phyloP scores from a whole-genome alignment of 2,888 invertebrate species.

The Escarpia spicata region DNA sequence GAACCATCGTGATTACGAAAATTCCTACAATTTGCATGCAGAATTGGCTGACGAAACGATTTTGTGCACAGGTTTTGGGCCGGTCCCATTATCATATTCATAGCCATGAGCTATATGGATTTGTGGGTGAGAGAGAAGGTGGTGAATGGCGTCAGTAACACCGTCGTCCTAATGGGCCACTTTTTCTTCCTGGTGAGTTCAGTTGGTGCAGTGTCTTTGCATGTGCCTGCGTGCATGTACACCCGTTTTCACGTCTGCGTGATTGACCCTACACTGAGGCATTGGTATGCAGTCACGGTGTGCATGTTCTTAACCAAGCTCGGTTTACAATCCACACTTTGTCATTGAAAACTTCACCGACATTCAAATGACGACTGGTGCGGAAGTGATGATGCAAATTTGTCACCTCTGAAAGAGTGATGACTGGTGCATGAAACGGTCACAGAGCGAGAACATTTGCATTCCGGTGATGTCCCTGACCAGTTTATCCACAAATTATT shows the following conservation, averaged over 20 bases:
- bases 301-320: background rate
- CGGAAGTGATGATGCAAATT: background rate
- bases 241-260: background rate
- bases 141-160: conserved; percentile 75
- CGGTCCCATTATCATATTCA: conserved; percentile 80
- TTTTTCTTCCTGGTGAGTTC: conserved; percentile 76
- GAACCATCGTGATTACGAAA: background rate
- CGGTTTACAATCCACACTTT: background rate
- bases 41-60: background rate
- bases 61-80: conserved; percentile 76
- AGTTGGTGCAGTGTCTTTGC: too few relatives aligned
- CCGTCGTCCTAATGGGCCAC: conserved; percentile 77
- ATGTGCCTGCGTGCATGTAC: background rate
- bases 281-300: background rate
- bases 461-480: background rate
- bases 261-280: background rate
- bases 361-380: background rate
- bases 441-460: background rate
- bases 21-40: too few relatives aligned
- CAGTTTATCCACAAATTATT: background rate
- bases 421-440: background rate
- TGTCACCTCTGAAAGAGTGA: background rate
- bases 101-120: conserved; percentile 82
- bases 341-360: background rate
- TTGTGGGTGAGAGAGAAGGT: conserved; percentile 83